These are phyloP conservation scores for Marcusenius ussheri DNA, from an alignment of 2,113 vertebrate species.

Conservation along the genomic window DNA sequence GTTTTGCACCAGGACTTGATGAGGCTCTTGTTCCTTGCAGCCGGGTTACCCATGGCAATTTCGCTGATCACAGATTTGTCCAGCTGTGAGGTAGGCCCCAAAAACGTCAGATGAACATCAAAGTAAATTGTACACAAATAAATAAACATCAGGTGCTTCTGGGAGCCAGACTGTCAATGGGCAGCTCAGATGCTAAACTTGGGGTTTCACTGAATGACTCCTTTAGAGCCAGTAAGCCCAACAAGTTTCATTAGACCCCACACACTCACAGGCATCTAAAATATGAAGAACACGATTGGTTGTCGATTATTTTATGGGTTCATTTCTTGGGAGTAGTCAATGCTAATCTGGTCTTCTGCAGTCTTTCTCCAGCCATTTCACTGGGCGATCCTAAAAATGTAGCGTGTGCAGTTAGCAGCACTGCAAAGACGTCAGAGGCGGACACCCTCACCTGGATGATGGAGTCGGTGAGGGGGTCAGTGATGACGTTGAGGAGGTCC, in stretches of 20 bases:
- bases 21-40: slow-evolving; percentile 80
- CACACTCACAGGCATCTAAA: not conserved
- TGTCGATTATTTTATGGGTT: not conserved
- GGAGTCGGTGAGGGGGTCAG: slow-evolving; percentile 81
- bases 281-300: not conserved
- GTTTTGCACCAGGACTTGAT: slow-evolving; percentile 81
- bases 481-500: slow-evolving; percentile 88
- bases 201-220: not conserved
- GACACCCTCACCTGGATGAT: slow-evolving; percentile 76
- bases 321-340: not conserved
- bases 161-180: not conserved
- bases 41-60: slow-evolving; percentile 68
- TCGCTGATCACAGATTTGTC: slow-evolving; percentile 79
- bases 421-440: too few relatives aligned
- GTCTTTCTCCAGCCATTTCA: not conserved
- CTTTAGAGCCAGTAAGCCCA: not conserved
- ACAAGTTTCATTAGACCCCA: not conserved
- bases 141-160: not conserved
- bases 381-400: not conserved
- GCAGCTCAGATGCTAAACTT: not conserved
- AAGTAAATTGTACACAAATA: not conserved
- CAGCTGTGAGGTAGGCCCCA: slow-evolving; percentile 57
- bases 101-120: not conserved
- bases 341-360: not conserved
- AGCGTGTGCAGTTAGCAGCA: not conserved